Evolutionary conservation across 35 echinoderm and acorn worm species (phyloP).

Genomic region (Lytechinus variegatus): DNA sequence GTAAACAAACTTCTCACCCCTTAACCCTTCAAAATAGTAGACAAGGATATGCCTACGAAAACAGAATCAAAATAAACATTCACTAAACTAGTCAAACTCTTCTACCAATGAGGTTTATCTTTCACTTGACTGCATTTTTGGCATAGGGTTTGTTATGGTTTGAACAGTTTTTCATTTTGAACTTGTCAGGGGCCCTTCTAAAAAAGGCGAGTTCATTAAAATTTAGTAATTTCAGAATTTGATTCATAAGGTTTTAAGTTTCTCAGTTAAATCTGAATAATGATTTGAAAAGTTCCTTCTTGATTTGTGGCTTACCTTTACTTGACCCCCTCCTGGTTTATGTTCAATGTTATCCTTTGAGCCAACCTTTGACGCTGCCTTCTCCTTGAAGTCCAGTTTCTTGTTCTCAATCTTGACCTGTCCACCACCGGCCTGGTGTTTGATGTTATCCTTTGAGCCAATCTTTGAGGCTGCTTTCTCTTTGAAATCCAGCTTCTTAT

Average conservation of each 20-base stretch:
- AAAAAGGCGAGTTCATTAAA: too few relatives aligned
- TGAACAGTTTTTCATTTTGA: too few relatives aligned
- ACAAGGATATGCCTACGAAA: too few relatives aligned
- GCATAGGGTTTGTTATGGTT: too few relatives aligned
- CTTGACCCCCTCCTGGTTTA: slow-evolving; percentile 89
- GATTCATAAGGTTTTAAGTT: too few relatives aligned
- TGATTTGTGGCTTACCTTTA: slow-evolving; percentile 52
- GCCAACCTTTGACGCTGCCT: slow-evolving; percentile 82
- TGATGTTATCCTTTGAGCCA: slow-evolving; percentile 90
- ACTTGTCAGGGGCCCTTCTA: too few relatives aligned
- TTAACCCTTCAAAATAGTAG: neutral
- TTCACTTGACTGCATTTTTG: too few relatives aligned
- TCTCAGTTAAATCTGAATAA: too few relatives aligned
- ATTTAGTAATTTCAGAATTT: too few relatives aligned
- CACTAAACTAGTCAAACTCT: too few relatives aligned
- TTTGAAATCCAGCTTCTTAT: slow-evolving; percentile 79
- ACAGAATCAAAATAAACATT: too few relatives aligned
- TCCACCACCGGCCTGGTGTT: slow-evolving; percentile 83
- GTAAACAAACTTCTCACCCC: neutral
- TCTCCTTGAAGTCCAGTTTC: slow-evolving; percentile 88
- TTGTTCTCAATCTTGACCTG: slow-evolving; percentile 83
- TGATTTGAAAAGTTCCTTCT: neutral
- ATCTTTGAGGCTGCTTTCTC: slow-evolving; percentile 79
- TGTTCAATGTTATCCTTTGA: slow-evolving; percentile 91
- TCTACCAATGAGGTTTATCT: too few relatives aligned